Base-by-base conservation (phyloP, 2,888 invertebrate species). In the Aleiodes testaceus region DNA sequence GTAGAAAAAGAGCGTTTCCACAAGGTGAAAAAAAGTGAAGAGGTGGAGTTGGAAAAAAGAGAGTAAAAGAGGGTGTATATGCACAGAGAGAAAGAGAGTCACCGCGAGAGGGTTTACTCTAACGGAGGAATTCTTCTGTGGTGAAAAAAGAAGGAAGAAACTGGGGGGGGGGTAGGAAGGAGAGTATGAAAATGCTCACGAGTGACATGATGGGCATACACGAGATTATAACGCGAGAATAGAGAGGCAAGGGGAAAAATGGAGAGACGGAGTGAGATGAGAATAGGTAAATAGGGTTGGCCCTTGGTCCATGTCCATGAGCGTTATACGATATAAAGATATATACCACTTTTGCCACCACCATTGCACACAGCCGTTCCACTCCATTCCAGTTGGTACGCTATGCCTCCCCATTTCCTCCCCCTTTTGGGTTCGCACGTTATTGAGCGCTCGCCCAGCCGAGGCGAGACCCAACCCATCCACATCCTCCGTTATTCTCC, bases 401-500 rank as follows among this genome's bases (percentile, higher is more conserved):
- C 79, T 78, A 79, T 80, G 79, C 78, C 72, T 79, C 81, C 77
- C 82, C 81, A 81, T 84, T 85, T 88, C 88, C 89, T 88, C 88
- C 88, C 88, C 87, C 59, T 59, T 88, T 89, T 88, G 88, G 88
- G 88, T 90, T 90, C 89, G 90, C 90, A 90, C 90, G 88, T 90
- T 90, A 90, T 90, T 90, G 90, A 90, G 89, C 90, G 90, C 88
- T 88, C 88, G 89, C 87, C 89, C 89, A 89, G 89, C 89, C 89
- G 89, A 89, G 89, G 89, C 89, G 89, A 89, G 88, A 89, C 88
- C 88, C 89, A 89, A 89, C 89, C 88, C 88, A 88, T 88, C 88
- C 87, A 83, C 87, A 82, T 83, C 82, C 85, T 83, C 81, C 79
- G 45, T 49, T 78, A 77, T 81, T 83, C 83, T 75, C 80, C 55